Base-by-base conservation (phyloP, 2,888 invertebrate genomes). In the Coelopa pilipes region DNA sequence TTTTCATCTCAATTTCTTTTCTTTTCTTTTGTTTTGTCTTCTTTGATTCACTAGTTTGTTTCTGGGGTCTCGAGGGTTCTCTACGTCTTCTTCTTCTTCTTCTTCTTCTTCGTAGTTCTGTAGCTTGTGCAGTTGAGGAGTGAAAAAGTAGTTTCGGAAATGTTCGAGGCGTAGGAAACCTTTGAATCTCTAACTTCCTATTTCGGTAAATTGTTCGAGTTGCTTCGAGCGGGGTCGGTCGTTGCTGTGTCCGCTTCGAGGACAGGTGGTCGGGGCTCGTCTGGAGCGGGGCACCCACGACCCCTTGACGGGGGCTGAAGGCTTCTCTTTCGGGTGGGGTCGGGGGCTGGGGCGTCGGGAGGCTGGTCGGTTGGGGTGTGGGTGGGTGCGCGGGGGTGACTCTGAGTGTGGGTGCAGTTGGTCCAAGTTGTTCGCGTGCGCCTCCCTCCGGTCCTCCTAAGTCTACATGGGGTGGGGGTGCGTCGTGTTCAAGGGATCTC, bases 101-200 rank as follows among this genome's bases (percentile, higher is more conserved):
- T 34, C 34, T 4, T 34, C 34, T 34, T 34, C 34, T 34, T 2
- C 2, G 34, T 34, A 34, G 34, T 34, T 34, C n/a, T n/a, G n/a
- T n/a, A n/a, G n/a, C n/a, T 34, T 49, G 49, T 66, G 76, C 70
- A 75, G 74, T 75, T 17, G 57, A 19, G 19, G 70, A 72, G 75
- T 70, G 69, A 77, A 77, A 76, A 71, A 76, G 72, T 75, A 71
- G 24, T 68, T 75, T 62, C 13, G 46, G 17, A 66, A 66, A 50
- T 66, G 19, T 21, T 21, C 0, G 15, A 10, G 49, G 24, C 10
- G n/a, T 12, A 66, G 10, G 11, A 15, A 34, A 34, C 34, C 34
- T 34, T 34, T 34, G 34, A 34, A 34, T 34, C 7, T 34, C 4
- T 34, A 4, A 2, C 7, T 34, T 34, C 34, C 34, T 34, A 34